Evolutionary conservation across 2,888 invertebrate species (phyloP), one percentile per base, ranked within the genome.

Genomic region (Strigamia crassipes): DNA sequence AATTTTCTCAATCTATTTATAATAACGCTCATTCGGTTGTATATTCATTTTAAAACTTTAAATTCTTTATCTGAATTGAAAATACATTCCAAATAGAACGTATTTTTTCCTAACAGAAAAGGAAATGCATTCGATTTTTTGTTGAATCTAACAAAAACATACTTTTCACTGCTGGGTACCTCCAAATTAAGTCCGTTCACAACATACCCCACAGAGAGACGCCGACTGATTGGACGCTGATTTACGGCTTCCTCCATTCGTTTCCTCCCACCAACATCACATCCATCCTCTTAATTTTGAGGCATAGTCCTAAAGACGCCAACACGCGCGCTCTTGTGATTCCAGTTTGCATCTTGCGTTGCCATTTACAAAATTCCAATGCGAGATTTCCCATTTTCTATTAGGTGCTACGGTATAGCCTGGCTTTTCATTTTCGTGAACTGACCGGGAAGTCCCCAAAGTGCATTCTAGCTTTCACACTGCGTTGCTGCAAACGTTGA

Each of bases 171-270:
- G 61, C 61, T 66, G 61, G 61, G 61, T 66, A 66, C 23, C 61
- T 66, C 61, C 61, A 66, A 66, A 66, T 66, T 66, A 66, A 66
- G 61, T 66, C 61, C 61, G 61, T 66, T 66, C 61, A 66, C 61
- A 66, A 66, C 61, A 66, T 66, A 66, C 61, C 61, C 61, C 61
- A 66, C 61, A 18, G 61, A 66, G 61, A 66, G 61, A 23, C 21
- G 61, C 61, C 61, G 61, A 66, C 61, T 66, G 61, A 66, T 66
- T 66, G 61, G 61, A 23, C 61, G 61, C 21, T 66, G 61, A 66
- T 66, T 66, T 66, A 66, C 61, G 61, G 61, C 61, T 66, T 66
- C 61, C 61, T 66, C 23, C 23, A 21, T 66, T 66, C 61, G 21
- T 66, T 66, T 9, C 21, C 61, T 66, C 61, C 61, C 61, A 66